Evolutionary conservation across 2,888 invertebrate species (phyloP).

Genomic region (Ophion obscuratus): DNA sequence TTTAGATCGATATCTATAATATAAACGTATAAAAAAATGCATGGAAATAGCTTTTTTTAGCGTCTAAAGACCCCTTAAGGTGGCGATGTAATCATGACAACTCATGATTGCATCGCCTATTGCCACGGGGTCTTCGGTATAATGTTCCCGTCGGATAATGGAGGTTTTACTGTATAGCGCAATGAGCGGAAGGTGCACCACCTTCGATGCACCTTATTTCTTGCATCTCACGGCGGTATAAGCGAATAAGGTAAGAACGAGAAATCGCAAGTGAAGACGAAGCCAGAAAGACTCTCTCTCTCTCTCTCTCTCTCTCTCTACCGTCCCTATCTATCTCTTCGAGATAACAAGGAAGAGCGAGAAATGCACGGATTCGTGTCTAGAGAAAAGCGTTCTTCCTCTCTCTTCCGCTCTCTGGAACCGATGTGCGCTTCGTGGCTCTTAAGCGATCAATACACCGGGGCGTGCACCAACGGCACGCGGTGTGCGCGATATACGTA

Average conservation of each 20-base stretch:
- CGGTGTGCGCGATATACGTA: constrained; percentile 62
- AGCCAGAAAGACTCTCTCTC: background rate
- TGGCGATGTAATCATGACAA: too few species aligned
- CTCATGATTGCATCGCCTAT: background rate
- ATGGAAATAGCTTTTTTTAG: too few species aligned
- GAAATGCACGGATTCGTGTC: constrained; percentile 20
- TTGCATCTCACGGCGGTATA: background rate
- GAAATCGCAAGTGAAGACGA: constrained; percentile 40
- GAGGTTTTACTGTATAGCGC: constrained; percentile 24
- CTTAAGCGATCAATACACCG: constrained; percentile 81
- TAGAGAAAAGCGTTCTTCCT: constrained; percentile 16
- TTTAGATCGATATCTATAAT: too few species aligned
- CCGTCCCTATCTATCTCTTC: background rate
- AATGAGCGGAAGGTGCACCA: constrained; percentile 10
- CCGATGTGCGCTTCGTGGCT: constrained; percentile 76
- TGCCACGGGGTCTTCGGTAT: background rate
- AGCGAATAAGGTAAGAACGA: constrained; percentile 49
- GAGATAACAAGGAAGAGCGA: constrained; percentile 19
- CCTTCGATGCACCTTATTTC: background rate
- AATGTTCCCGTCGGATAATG: background rate
- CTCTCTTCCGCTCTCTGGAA: constrained; percentile 68
- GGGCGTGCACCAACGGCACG: constrained; percentile 79
- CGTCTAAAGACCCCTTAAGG: too few species aligned
- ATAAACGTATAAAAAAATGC: too few species aligned
- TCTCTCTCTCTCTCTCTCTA: background rate